These are phyloP conservation scores for Alloscopus bannaensis DNA, from an alignment of 2,888 invertebrate genomes.

Conservation along the genomic window DNA sequence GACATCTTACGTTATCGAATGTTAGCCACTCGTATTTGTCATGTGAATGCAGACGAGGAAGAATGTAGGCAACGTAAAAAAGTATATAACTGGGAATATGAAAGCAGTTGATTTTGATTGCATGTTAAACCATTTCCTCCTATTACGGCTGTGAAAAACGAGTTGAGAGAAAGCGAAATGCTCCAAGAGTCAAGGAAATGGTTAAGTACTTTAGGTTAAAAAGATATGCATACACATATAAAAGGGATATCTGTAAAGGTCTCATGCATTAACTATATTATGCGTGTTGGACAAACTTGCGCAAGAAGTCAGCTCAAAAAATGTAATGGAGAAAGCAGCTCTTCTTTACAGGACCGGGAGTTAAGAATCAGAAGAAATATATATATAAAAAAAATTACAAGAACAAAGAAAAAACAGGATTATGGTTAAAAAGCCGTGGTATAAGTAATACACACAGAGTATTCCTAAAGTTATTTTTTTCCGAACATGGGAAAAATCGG, in stretches of 20 bases:
- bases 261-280: constrained; percentile 4
- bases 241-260: neutral
- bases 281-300: constrained; percentile 12
- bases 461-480: neutral
- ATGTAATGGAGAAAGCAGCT: constrained; percentile 43
- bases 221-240: constrained; percentile 28
- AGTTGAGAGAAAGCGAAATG: constrained; percentile 16
- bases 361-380: constrained; percentile 46
- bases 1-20: too few relatives aligned
- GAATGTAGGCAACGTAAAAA: constrained; percentile 20
- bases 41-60: too few relatives aligned
- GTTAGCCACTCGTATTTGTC: too few relatives aligned
- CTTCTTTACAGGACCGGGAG: constrained; percentile 16
- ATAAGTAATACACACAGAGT: neutral
- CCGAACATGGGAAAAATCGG: constrained; percentile 24
- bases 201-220: constrained; percentile 54
- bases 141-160: constrained; percentile 45
- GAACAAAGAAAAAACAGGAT: constrained; percentile 22
- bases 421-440: neutral
- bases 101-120: constrained; percentile 68
- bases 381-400: constrained; percentile 1
- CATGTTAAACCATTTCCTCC: constrained; percentile 67
- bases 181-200: constrained; percentile 41
- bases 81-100: constrained; percentile 11
- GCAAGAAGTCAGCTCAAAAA: constrained; percentile 25